phyloP scores from a whole-genome alignment of 2,113 vertebrate species.

The Chroicocephalus ridibundus region DNA sequence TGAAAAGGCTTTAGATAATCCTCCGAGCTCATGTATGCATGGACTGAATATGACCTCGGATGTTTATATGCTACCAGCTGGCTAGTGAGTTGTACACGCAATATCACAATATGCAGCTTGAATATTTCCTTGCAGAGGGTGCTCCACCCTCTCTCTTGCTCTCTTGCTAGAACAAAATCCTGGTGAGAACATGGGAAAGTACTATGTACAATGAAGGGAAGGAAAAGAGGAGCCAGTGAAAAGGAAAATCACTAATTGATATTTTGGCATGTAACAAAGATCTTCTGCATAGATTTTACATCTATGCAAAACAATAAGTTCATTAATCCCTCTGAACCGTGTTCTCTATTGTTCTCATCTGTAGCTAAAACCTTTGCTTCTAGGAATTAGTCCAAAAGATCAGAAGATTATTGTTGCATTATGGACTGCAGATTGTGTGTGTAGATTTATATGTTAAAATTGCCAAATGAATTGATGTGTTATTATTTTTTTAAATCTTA shows the following conservation, averaged over 20 bases:
- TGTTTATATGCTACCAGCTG: neutral
- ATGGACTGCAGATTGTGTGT: neutral
- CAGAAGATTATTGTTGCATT: conserved; percentile 8
- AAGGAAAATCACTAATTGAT: conserved; percentile 16
- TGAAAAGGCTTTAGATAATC: neutral
- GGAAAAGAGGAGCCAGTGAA: neutral
- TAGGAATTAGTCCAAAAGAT: conserved; percentile 56
- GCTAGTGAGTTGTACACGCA: neutral
- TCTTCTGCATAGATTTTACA: conserved; percentile 15
- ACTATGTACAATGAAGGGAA: neutral
- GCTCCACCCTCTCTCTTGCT: neutral
- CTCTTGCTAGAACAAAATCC: neutral
- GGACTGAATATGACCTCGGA: neutral
- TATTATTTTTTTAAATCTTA: neutral
- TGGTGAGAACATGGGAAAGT: neutral
- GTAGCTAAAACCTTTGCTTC: neutral
- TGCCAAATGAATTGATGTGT: neutral
- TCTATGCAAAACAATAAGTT: conserved; percentile 26
- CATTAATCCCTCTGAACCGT: conserved; percentile 19
- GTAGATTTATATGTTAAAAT: conserved; percentile 23
- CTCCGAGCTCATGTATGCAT: neutral
- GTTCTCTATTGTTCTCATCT: neutral
- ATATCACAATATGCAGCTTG: neutral
- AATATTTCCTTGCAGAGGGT: neutral
- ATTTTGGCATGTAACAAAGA: neutral